phyloP scores from a whole-genome alignment of 2,113 vertebrate genomes.

The Laticauda laticaudata region DNA sequence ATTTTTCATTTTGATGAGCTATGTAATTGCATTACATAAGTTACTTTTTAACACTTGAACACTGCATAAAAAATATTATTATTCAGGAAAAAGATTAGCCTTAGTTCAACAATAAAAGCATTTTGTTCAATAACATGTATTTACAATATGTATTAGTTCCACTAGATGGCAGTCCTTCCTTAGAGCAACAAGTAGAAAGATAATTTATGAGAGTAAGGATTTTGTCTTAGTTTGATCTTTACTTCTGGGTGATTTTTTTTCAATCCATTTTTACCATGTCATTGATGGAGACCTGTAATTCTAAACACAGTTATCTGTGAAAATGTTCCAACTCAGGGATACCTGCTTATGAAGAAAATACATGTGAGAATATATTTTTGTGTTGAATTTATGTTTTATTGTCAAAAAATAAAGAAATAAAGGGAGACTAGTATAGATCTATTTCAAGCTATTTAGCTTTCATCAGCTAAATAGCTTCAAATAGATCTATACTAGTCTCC shows the following conservation, averaged over 20 bases:
- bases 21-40: not conserved
- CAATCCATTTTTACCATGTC: too few species aligned
- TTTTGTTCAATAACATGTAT: not conserved
- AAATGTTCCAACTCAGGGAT: not conserved
- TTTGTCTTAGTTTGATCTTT: not conserved
- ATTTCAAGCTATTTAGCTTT: too few species aligned
- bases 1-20: not conserved
- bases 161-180: constrained; percentile 56
- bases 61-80: not conserved
- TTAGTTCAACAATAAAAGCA: not conserved
- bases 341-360: not conserved
- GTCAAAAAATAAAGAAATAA: too few species aligned
- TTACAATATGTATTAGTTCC: not conserved
- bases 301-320: not conserved
- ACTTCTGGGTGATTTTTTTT: not conserved
- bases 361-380: not conserved
- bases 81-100: not conserved
- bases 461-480: too few species aligned
- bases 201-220: not conserved
- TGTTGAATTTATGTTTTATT: too few species aligned
- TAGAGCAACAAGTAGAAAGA: not conserved
- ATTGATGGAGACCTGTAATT: not conserved
- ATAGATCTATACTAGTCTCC: too few species aligned
- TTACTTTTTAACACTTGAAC: not conserved
- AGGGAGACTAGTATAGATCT: too few species aligned